Conservation (phyloP, 2,888 invertebrate species). For the Cylloceria caligata region DNA sequence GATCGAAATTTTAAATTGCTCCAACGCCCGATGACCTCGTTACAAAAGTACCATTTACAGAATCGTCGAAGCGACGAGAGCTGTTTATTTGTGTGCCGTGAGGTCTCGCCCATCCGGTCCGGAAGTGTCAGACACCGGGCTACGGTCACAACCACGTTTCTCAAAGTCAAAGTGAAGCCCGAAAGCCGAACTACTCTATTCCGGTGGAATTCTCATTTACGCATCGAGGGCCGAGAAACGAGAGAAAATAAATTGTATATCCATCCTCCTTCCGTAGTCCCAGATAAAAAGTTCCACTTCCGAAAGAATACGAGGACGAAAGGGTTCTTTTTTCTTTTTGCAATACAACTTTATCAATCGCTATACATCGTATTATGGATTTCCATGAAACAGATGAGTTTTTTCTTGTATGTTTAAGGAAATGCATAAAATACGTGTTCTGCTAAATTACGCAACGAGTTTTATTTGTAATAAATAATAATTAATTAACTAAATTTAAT, state of each 20-base stretch:
- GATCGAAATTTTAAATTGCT: slow-evolving; percentile 49
- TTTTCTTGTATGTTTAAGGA: neutral
- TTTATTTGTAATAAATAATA: neutral
- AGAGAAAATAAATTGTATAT: slow-evolving; percentile 61
- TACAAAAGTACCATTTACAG: slow-evolving; percentile 69
- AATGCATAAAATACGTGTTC: neutral
- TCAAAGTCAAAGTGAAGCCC: slow-evolving; percentile 63
- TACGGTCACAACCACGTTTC: slow-evolving; percentile 48
- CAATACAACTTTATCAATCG: neutral
- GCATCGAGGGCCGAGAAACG: slow-evolving; percentile 72
- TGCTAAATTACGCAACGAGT: neutral
- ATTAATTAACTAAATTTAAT: neutral
- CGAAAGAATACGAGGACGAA: slow-evolving; percentile 53
- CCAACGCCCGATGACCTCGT: slow-evolving; percentile 47
- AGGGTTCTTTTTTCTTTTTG: slow-evolving; percentile 27
- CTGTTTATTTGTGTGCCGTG: slow-evolving; percentile 13
- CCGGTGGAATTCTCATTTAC: slow-evolving; percentile 71
- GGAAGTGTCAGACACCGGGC: slow-evolving; percentile 67
- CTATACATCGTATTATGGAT: neutral
- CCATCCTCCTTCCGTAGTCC: neutral
- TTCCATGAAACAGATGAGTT: neutral
- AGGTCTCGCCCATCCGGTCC: slow-evolving; percentile 73
- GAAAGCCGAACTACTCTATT: slow-evolving; percentile 76
- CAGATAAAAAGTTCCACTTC: slow-evolving; percentile 36
- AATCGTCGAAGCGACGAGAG: slow-evolving; percentile 58